phyloP scores from a whole-genome alignment of 2,113 vertebrate genomes.

The Zapus hudsonius region DNA sequence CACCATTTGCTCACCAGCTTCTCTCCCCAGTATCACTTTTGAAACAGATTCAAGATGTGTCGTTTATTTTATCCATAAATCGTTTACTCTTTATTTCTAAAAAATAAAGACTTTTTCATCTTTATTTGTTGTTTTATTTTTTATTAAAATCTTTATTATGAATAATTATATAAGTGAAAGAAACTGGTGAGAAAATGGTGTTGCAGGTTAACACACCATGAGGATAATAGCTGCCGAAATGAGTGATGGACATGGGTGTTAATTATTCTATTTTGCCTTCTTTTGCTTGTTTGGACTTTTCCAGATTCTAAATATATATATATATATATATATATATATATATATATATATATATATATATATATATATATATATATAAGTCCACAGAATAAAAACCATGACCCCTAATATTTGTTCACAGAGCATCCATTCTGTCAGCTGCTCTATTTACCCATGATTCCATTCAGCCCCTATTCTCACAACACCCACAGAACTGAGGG shows the following conservation, averaged over 20 bases:
- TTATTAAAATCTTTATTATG: too few relatives aligned
- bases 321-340: too few relatives aligned
- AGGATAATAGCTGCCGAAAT: neutral
- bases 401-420: neutral
- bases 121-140: too few relatives aligned
- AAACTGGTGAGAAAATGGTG: neutral
- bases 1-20: too few relatives aligned
- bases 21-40: too few relatives aligned
- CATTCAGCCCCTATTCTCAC: neutral
- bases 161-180: too few relatives aligned
- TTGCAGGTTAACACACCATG: neutral
- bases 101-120: too few relatives aligned
- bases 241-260: neutral
- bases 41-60: too few relatives aligned
- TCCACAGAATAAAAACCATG: neutral
- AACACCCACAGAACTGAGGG: neutral
- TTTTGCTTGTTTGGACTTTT: neutral
- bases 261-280: neutral
- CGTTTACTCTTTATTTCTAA: too few relatives aligned
- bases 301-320: too few relatives aligned
- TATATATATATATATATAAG: neutral
- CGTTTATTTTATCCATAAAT: too few relatives aligned
- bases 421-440: neutral
- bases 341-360: too few relatives aligned
- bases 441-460: neutral